Evolutionary conservation across 2,113 vertebrate species (phyloP).

Genomic region (Corythoichthys intestinalis): DNA sequence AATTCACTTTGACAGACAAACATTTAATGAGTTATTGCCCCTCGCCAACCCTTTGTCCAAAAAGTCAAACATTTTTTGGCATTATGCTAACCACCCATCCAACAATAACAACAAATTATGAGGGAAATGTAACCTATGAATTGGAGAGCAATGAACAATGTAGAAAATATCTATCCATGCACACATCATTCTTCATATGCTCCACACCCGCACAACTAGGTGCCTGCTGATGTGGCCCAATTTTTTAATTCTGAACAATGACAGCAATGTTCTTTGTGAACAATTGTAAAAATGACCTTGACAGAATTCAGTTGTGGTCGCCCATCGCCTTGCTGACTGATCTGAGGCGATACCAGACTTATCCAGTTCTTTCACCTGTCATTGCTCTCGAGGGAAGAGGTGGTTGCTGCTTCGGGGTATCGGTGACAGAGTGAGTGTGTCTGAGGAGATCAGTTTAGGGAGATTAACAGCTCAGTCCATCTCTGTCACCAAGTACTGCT

Average conservation of each 20-base stretch:
- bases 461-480: constrained; percentile 71
- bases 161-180: background rate
- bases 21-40: background rate
- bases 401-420: constrained; percentile 55
- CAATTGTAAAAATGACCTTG: constrained; percentile 61
- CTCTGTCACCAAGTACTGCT: constrained; percentile 58
- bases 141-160: background rate
- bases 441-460: constrained; percentile 55
- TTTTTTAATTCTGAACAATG: constrained; percentile 19
- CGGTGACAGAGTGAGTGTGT: constrained; percentile 63
- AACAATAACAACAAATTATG: background rate
- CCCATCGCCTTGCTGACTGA: constrained; percentile 43
- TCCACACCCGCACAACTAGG: background rate
- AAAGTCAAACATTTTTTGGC: no score
- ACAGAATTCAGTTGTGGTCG: constrained; percentile 40
- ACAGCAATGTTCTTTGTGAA: constrained; percentile 20
- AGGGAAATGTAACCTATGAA: background rate
- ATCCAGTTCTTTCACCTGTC: constrained; percentile 66
- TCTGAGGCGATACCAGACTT: constrained; percentile 56
- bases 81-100: no score
- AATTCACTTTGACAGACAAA: no score
- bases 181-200: background rate
- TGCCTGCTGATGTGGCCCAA: constrained; percentile 1
- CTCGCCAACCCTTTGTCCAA: background rate
- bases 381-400: constrained; percentile 51